These are phyloP conservation scores for Pelecanoides urinatrix DNA, from an alignment of 2,113 vertebrate species.

Conservation along the genomic window DNA sequence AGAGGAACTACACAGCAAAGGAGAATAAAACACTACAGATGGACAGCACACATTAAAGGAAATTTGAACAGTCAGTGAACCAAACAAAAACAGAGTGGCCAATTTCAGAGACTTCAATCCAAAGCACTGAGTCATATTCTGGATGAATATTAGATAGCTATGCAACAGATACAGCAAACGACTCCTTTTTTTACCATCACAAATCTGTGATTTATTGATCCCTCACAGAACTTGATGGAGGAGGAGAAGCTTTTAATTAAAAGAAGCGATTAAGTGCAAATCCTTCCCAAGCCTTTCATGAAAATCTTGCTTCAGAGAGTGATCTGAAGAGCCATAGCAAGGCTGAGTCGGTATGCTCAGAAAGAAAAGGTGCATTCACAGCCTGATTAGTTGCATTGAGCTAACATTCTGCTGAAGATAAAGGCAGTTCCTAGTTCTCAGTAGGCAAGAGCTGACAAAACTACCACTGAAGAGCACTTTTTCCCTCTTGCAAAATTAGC, in stretches of 20 bases:
- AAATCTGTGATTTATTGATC: constrained; percentile 16
- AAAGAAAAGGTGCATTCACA: background rate
- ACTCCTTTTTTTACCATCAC: background rate
- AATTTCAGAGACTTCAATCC: background rate
- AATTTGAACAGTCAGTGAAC: background rate
- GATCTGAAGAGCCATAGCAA: background rate
- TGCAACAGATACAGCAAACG: background rate
- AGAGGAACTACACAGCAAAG: background rate
- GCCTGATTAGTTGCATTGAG: background rate
- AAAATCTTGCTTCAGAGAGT: background rate
- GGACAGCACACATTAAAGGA: background rate
- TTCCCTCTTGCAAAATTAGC: background rate
- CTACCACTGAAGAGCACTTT: background rate
- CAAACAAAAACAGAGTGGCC: background rate
- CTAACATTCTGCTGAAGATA: background rate
- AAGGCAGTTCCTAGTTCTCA: background rate
- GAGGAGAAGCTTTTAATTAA: constrained; percentile 36
- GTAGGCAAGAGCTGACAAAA: background rate
- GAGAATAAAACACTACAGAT: background rate
- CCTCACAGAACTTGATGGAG: background rate
- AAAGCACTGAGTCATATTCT: background rate
- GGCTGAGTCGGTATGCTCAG: background rate
- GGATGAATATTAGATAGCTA: background rate
- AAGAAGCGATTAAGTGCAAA: constrained; percentile 24
- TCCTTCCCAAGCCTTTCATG: background rate